These are phyloP conservation scores for Trogon surrucura DNA, from an alignment of 2,113 vertebrate species.

Conservation along the genomic window DNA sequence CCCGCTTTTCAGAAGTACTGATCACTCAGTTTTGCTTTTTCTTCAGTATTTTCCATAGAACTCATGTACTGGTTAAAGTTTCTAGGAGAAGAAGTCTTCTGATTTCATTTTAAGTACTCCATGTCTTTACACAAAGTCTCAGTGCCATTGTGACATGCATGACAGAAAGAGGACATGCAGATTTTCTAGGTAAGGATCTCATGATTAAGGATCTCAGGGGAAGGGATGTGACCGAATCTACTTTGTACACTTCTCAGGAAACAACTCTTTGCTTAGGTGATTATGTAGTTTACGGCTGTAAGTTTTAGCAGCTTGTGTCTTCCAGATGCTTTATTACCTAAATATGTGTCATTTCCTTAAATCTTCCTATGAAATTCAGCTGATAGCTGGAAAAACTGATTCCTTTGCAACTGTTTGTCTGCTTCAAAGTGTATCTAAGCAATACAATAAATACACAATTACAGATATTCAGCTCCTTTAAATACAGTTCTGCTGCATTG, in stretches of 20 bases:
- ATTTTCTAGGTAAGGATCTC: not conserved
- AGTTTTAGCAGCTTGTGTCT: not conserved
- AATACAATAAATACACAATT: not conserved
- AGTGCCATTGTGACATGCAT: not conserved
- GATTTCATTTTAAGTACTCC: not conserved
- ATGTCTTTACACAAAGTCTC: not conserved
- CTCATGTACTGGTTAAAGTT: not conserved
- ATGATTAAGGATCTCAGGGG: not conserved
- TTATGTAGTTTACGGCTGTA: not conserved
- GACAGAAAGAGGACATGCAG: not conserved
- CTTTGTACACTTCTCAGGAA: not conserved
- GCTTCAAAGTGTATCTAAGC: not conserved
- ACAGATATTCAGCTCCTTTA: not conserved
- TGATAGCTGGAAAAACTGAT: not conserved
- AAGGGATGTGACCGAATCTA: not conserved
- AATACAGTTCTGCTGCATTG: not conserved
- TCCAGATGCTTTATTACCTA: not conserved
- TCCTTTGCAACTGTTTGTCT: not conserved
- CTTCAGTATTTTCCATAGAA: not conserved
- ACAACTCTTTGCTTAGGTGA: not conserved
- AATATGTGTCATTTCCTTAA: not conserved
- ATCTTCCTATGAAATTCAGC: not conserved
- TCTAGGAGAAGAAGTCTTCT: not conserved
- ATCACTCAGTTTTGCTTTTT: not conserved
- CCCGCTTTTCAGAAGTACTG: not conserved